These are phyloP conservation scores for Lipotes vexillifer DNA, from an alignment of 2,113 vertebrate genomes.

Conservation along the genomic window DNA sequence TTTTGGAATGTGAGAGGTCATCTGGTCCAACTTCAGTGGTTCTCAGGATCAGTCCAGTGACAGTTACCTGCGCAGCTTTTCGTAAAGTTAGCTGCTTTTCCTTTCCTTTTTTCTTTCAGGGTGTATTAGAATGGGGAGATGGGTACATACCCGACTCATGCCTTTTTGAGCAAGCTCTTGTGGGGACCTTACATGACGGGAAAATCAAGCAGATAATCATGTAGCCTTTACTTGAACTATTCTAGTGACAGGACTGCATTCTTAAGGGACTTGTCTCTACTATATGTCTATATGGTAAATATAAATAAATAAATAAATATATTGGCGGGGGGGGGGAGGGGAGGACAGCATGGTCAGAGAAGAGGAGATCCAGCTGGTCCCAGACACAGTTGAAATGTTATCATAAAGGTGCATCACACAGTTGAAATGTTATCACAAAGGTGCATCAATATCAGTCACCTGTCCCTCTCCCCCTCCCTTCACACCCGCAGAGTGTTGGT, in stretches of 20 bases:
- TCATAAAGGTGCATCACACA: neutral
- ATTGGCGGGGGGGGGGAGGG: neutral
- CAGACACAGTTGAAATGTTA: neutral
- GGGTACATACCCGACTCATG: neutral
- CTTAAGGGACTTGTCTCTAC: neutral
- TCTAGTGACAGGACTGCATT: neutral
- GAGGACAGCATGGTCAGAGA: neutral
- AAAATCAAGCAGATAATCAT: neutral
- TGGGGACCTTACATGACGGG: neutral
- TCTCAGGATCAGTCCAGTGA: neutral
- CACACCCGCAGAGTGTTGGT: neutral
- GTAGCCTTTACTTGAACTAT: conserved; percentile 14
- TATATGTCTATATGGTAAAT: neutral
- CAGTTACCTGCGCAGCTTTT: neutral
- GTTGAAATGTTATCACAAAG: neutral
- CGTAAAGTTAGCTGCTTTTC: neutral
- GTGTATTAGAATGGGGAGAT: neutral
- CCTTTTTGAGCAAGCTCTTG: neutral
- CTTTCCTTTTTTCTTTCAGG: neutral
- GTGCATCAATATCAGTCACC: neutral
- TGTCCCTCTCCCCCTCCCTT: neutral
- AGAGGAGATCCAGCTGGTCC: neutral
- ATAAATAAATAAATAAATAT: neutral
- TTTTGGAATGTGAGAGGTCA: neutral
- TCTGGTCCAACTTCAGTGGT: neutral